Percentiles rank a stretch among this genome's conserved stretches.
Conservation (phyloP, 2,888 invertebrate species). For the Acleris laterana region DNA sequence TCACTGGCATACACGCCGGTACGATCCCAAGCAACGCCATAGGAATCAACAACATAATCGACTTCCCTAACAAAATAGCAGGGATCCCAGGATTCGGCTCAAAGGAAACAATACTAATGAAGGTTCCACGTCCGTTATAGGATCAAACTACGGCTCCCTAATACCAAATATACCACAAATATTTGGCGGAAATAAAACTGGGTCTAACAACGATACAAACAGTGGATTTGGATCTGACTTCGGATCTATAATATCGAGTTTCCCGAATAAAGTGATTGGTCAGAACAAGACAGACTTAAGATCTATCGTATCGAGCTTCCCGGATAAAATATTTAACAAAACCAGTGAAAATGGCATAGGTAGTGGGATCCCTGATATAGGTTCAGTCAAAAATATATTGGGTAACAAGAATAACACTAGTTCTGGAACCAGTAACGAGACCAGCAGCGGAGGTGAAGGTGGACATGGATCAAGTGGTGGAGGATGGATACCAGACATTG, state of each 20-base stretch:
- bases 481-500: conserved; percentile 2
- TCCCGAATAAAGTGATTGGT: conserved; percentile 23
- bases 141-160: neutral
- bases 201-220: conserved; percentile 5
- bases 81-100: no score
- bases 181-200: conserved; percentile 14
- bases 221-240: conserved; percentile 1
- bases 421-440: conserved; percentile 2
- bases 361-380: neutral
- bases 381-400: conserved; percentile 7
- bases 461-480: conserved; percentile 1
- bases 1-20: neutral
- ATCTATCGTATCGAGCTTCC: neutral
- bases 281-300: conserved; percentile 15
- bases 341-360: conserved; percentile 3
- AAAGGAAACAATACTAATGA: no score
- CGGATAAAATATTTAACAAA: conserved; percentile 13
- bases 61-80: conserved; percentile 14
- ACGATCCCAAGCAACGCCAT: conserved; percentile 2
- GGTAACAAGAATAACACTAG: conserved; percentile 20
- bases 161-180: conserved; percentile 12
- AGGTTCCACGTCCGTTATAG: conserved; percentile 21
- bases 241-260: conserved; percentile 16
- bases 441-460: neutral
- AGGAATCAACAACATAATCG: conserved; percentile 16